phyloP scores from a whole-genome alignment of 2,888 invertebrate genomes.

The Melieria picta region DNA sequence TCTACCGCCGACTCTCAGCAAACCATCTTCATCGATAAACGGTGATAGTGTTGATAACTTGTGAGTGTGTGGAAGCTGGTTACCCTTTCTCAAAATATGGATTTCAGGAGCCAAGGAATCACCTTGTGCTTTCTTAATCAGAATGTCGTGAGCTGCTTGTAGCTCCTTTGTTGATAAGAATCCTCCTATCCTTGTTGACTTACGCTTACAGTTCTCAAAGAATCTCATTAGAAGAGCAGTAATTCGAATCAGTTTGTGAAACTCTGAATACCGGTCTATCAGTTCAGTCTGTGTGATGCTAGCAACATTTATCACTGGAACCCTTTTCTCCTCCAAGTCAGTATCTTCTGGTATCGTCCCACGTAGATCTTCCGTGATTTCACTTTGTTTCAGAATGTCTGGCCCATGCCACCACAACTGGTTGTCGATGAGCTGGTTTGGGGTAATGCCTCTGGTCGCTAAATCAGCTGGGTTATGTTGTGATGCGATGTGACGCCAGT shows the following conservation, averaged over 20 bases:
- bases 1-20: constrained; percentile 42
- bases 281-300: constrained; percentile 4
- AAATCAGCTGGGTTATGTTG: no score
- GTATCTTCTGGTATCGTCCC: not conserved
- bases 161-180: constrained; percentile 29
- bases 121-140: constrained; percentile 30
- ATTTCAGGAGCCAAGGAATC: constrained; percentile 28
- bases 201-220: constrained; percentile 18
- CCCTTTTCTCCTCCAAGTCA: constrained; percentile 24
- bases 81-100: not conserved
- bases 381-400: not conserved
- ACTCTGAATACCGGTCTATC: constrained; percentile 28
- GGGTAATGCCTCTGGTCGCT: no score
- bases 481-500: constrained; percentile 26
- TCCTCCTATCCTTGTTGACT: not conserved
- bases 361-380: not conserved
- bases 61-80: constrained; percentile 27
- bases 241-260: constrained; percentile 23
- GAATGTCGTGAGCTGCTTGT: constrained; percentile 10
- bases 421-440: not conserved
- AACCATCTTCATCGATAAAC: constrained; percentile 38
- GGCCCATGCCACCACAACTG: not conserved
- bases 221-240: constrained; percentile 34
- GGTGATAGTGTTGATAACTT: constrained; percentile 33
- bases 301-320: not conserved